Evolutionary conservation across 1,140 invertebrate genomes (phyloP), one percentile per base, ranked within the genome.

Genomic region (Brachionus calyciflorus): DNA sequence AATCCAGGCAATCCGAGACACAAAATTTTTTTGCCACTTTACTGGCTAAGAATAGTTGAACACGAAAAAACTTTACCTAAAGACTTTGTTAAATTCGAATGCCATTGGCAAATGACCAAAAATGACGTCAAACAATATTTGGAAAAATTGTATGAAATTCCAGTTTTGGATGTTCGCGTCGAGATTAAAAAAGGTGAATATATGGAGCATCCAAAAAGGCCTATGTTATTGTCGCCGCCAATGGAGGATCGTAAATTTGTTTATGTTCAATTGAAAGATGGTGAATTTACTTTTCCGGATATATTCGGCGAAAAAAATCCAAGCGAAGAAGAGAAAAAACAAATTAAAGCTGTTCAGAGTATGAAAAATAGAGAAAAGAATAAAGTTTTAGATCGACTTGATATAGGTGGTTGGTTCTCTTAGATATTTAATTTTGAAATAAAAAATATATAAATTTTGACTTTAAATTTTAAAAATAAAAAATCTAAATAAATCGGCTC

Each of bases 101-200:
- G 49, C 21, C 73, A 76, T 28, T 76, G 49, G 53, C 73, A 76
- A 60, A 76, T 76, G 73, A 41, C 73, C 0, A 46, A n/a, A 24
- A 44, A 44, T 48, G 73, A 76, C 57, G 73, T 76, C 0, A 57
- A 63, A 46, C 73, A 76, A 60, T 76, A 76, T 44, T 63, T 76
- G 53, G 73, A 76, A 60, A 76, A 76, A 48, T 46, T 76, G 21
- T 76, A 76, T 41, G 24, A 76, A 21, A n/a, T 76, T 19, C 49
- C 37, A n/a, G 73, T 76, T 28, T 44, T 76, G 19, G 73, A 76
- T 30, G 73, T 76, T 33, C 28, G 53, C n/a, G 28, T 60, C 21
- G 49, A 76, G 30, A 19, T 76, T 4, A 12, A 12, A 26, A 46
- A 63, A 44, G 73, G 73, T 12, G 46, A 76, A 30, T 55, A 76